Percentiles rank a stretch among this genome's conserved stretches.
Conservation (phyloP, 1,140 invertebrate species). For the Sinella curviseta region DNA sequence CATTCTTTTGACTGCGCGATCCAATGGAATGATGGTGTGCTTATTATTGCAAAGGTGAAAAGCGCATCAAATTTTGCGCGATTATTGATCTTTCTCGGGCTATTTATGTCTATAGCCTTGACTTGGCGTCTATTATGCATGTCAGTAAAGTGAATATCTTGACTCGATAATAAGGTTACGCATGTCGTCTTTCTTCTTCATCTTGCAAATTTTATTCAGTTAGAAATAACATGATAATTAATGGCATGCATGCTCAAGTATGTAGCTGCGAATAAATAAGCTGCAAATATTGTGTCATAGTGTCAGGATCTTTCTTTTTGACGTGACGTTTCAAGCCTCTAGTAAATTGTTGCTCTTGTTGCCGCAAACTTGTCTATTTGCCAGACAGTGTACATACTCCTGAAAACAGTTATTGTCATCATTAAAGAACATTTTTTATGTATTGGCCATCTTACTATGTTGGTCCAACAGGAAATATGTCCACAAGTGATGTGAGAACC, state of each 20-base stretch:
- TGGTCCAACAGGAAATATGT: conserved; percentile 44
- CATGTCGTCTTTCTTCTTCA: not conserved
- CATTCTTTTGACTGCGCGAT: not conserved
- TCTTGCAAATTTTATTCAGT: not conserved
- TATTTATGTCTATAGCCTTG: conserved; percentile 19
- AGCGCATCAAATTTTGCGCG: not conserved
- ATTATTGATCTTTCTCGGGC: not conserved
- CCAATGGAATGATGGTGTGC: not conserved
- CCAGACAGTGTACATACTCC: too few species aligned
- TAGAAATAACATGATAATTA: not conserved
- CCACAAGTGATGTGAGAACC: conserved; percentile 53
- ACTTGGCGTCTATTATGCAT: conserved; percentile 7
- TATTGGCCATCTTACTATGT: conserved; percentile 1
- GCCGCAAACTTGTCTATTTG: too few species aligned
- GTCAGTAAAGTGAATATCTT: not conserved
- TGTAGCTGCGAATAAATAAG: too few species aligned
- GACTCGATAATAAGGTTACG: not conserved
- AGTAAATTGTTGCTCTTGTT: too few species aligned
- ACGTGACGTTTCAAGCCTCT: too few species aligned
- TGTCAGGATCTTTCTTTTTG: too few species aligned
- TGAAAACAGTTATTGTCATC: too few species aligned
- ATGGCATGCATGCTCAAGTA: not conserved
- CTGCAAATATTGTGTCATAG: too few species aligned
- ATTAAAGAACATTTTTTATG: not conserved
- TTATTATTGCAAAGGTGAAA: not conserved